These are phyloP conservation scores for Lutra lutra DNA, from an alignment of 2,797 vertebrate genomes.

Conservation along the genomic window DNA sequence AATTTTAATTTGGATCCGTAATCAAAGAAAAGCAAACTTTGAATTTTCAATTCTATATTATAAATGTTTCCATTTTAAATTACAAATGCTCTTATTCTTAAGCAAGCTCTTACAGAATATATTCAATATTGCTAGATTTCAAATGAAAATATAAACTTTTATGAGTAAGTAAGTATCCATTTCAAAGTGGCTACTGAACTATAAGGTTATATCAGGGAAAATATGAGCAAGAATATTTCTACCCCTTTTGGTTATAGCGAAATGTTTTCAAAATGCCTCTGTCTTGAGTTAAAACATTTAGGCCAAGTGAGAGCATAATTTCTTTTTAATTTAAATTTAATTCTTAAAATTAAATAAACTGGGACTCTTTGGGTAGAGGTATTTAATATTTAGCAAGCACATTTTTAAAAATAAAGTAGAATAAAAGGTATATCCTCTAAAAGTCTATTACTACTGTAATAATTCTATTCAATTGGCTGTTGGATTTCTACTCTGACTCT, in stretches of 20 bases:
- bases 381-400: background rate
- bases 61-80: background rate
- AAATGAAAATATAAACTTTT: slow-evolving; percentile 7
- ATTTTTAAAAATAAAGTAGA: background rate
- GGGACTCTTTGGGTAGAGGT: background rate
- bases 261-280: background rate
- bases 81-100: background rate
- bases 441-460: background rate
- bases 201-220: background rate
- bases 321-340: background rate
- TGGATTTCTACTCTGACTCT: background rate
- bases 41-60: background rate
- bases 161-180: background rate
- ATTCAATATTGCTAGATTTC: background rate
- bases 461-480: background rate
- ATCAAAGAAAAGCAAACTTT: background rate
- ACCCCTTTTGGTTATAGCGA: background rate
- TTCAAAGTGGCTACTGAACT: slow-evolving; percentile 31
- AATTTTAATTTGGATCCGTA: background rate
- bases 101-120: background rate
- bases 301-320: background rate
- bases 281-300: background rate
- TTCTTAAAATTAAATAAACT: slow-evolving; percentile 23
- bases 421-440: background rate
- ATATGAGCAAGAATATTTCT: slow-evolving; percentile 9